Base-by-base conservation (phyloP, 2,888 invertebrate genomes). In the Cactoblastis cactorum region DNA sequence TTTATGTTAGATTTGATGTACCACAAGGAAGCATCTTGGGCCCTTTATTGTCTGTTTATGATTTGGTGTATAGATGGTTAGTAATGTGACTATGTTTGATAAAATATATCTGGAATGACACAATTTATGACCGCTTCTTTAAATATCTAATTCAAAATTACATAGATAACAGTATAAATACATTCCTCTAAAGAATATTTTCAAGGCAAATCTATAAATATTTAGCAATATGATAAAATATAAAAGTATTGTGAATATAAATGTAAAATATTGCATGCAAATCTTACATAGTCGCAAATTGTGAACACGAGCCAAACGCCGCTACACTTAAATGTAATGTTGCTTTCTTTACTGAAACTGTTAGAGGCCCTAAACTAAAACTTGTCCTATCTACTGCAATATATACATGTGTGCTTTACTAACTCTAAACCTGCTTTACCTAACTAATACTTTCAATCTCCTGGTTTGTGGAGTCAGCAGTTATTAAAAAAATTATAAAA, bases 361-460 rank as follows among this genome's bases (percentile, higher is more conserved):
- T 60, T 65, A 68, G 65, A 64, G 58, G 59, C 62, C 59, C 65
- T 58, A 50, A 53, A 51, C 49, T 49, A 22, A 47, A 51, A 56
- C 53, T 56, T 38, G 45, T 49, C 57, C 58, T 60, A 46, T 63
- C 61, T 68, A 57, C 49, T 67, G 69, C 69, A 58, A 61, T 57
- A 53, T 58, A 61, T 72, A 61, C 60, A 60, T 69, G 51, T 68
- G 58, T 67, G 68, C 67, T 67, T n/a, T 65, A 63, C 57, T 66
- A 61, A 69, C 58, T 67, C 62, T 63, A 50, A 59, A 62, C 68
- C 76, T 71, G 80, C 80, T 78, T 67, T 51, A 74, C 77, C 76
- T 73, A 74, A 83, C 77, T 84, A 82, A 83, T 71, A 62, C 28
- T 72, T 73, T 77, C 67, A 68, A 41, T 69, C 74, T 82, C 73